phyloP scores from a whole-genome alignment of 2,113 vertebrate species.

The Melanotaenia duboulayi region DNA sequence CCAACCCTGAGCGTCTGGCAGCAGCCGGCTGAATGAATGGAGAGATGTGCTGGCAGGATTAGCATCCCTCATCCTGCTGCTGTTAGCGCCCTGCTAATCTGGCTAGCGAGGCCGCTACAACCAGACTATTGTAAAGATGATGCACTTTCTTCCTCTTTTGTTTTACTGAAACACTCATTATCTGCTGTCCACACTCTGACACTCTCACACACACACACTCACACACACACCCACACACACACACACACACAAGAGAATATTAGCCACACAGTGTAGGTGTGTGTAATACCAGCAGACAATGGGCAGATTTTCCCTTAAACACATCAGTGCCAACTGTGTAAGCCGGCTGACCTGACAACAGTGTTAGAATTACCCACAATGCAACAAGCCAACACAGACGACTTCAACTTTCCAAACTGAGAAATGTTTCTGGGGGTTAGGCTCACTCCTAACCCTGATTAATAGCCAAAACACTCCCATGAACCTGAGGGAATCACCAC shows the following conservation, averaged over 20 bases:
- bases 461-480: too few relatives aligned
- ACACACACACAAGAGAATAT: slow-evolving; percentile 44
- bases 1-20: not conserved
- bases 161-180: slow-evolving; percentile 55
- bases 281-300: slow-evolving; percentile 50
- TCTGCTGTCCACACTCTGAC: slow-evolving; percentile 46
- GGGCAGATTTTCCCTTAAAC: slow-evolving; percentile 56
- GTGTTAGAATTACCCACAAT: not conserved
- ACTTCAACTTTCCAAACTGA: too few relatives aligned
- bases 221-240: slow-evolving; percentile 6
- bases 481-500: too few relatives aligned
- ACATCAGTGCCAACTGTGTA: slow-evolving; percentile 32
- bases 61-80: slow-evolving; percentile 50
- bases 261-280: slow-evolving; percentile 29
- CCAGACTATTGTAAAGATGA: slow-evolving; percentile 46
- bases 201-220: slow-evolving; percentile 19
- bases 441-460: too few relatives aligned
- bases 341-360: not conserved
- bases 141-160: slow-evolving; percentile 48
- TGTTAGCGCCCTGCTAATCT: slow-evolving; percentile 55
- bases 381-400: not conserved
- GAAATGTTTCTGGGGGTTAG: too few relatives aligned
- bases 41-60: slow-evolving; percentile 61
- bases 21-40: slow-evolving; percentile 14
- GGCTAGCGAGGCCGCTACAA: slow-evolving; percentile 29